Percentiles rank a stretch among this genome's conserved stretches.
These are phyloP conservation scores for Halichoeres trimaculatus DNA, from an alignment of 2,113 vertebrate genomes.

Conservation along the genomic window DNA sequence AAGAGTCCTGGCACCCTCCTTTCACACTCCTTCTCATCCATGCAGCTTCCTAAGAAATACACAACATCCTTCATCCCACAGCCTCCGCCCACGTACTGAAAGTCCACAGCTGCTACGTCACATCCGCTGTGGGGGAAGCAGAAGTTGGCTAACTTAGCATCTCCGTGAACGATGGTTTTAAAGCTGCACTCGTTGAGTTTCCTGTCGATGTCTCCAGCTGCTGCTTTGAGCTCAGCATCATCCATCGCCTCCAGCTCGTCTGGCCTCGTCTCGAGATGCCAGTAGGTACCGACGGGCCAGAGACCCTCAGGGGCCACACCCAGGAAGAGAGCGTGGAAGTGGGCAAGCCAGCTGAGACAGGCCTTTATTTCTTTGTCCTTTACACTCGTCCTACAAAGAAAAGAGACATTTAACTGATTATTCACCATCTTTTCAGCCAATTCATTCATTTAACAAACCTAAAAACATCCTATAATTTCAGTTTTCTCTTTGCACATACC, in stretches of 20 bases:
- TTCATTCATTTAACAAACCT: too few species aligned
- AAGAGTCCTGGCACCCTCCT: slow-evolving; percentile 68
- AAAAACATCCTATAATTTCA: too few species aligned
- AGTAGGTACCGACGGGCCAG: slow-evolving; percentile 84
- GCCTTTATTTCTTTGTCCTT: slow-evolving; percentile 73
- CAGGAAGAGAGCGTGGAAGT: slow-evolving; percentile 83
- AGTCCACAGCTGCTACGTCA: slow-evolving; percentile 82
- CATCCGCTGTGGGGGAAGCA: slow-evolving; percentile 75
- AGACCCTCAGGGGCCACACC: slow-evolving; percentile 70
- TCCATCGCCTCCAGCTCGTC: slow-evolving; percentile 83
- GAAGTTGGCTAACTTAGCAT: slow-evolving; percentile 85
- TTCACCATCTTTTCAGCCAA: too few species aligned
- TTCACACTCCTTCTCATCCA: slow-evolving; percentile 81
- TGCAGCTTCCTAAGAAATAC: slow-evolving; percentile 81
- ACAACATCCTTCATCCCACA: slow-evolving; percentile 85
- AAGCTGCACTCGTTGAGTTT: slow-evolving; percentile 76
- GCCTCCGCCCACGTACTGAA: slow-evolving; percentile 84
- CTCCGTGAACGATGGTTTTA: slow-evolving; percentile 82
- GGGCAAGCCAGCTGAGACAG: slow-evolving; percentile 83
- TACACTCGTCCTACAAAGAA: slow-evolving; percentile 65
- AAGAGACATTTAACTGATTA: neutral
- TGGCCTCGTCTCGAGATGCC: slow-evolving; percentile 84
- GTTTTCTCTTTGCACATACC: slow-evolving; percentile 39
- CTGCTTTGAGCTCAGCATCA: slow-evolving; percentile 73
- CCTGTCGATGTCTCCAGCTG: slow-evolving; percentile 73